Conservation (phyloP, 2,888 invertebrate species). For the Pristionchus japonicus region DNA sequence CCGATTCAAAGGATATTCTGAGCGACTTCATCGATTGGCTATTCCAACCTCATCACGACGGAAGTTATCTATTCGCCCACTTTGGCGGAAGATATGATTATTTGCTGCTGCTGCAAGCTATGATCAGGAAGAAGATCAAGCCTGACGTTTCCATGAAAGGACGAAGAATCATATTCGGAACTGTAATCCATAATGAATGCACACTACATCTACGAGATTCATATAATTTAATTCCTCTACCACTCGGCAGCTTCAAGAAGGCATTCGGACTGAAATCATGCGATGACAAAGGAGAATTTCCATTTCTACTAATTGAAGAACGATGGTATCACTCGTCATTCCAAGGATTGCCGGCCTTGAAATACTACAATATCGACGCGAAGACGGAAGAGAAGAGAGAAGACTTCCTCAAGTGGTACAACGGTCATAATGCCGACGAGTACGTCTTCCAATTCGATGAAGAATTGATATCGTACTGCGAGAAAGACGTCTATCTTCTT, state of each 20-base stretch:
- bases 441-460: background rate
- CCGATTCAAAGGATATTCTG: background rate
- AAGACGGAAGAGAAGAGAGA: background rate
- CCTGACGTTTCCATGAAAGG: background rate
- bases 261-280: background rate
- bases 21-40: background rate
- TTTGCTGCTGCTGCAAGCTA: background rate
- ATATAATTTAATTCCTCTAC: background rate
- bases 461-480: background rate
- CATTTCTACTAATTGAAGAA: background rate
- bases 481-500: background rate
- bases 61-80: background rate
- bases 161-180: background rate
- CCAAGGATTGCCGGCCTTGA: background rate
- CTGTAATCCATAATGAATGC: background rate
- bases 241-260: background rate
- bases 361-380: background rate
- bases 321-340: background rate
- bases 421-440: background rate
- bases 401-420: background rate
- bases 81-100: background rate
- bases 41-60: background rate
- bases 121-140: background rate
- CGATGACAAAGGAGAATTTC: background rate
- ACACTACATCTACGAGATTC: background rate